Base-by-base conservation (phyloP, 2,113 vertebrate species). In the Xyliphius kryptos region DNA sequence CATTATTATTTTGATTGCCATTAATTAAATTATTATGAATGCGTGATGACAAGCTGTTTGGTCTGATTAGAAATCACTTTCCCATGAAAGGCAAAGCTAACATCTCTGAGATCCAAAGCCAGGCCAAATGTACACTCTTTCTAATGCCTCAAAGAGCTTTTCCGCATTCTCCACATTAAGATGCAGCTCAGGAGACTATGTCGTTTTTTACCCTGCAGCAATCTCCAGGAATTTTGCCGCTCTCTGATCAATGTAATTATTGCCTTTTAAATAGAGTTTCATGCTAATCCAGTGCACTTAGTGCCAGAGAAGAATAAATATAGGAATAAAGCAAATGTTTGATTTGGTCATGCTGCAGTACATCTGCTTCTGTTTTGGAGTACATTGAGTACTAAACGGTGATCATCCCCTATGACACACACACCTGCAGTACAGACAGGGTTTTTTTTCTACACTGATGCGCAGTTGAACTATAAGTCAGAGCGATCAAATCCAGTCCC, bases 21-120 rank as follows among this genome's bases (percentile, higher is more conserved):
- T 85, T 85, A 86, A 89, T 87, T 83, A 75, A 76, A 85, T 83
- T 83, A 85, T 83, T 83, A 78, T 72, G 69, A 80, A 76, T 81
- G 76, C 80, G 71, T 54, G 20, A 74, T 81, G 81, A 84, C 80
- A 79, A 79, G 81, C 86, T 83, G 82, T 80, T 85, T 79, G 76
- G 75, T 81, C 80, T 84, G 84, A 86, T 87, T 83, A 87, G 76
- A 77, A 69, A 81, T 78, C 73, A 76, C 77, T 80, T 81, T 77
- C 72, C 68, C 71, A 67, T 74, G 77, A 86, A 79, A 78, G 66
- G 73, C 81, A 77, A 70, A 81, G 80, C 79, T 81, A 79, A 83
- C 62, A 13, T 63, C 66, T 71, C 74, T 17, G 16, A 76, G 69
- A 76, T 79, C 76, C 63, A 59, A 32, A n/a, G 65, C 70, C 41